These are phyloP conservation scores for Myathropa florea DNA, from an alignment of 2,888 invertebrate genomes.

Conservation along the genomic window DNA sequence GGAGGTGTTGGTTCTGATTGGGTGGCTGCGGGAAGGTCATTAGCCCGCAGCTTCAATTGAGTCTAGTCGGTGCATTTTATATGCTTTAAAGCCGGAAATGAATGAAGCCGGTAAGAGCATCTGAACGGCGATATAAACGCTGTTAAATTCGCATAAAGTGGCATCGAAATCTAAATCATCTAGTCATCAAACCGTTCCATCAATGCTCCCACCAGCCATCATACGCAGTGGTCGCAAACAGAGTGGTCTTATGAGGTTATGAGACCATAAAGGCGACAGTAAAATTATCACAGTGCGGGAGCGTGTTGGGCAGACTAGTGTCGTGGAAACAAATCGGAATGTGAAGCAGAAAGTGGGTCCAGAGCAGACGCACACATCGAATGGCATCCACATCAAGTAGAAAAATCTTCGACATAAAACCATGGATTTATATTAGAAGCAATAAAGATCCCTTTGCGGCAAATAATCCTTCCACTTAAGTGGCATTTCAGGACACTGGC, in stretches of 20 bases:
- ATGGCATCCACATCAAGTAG: slow-evolving; percentile 22
- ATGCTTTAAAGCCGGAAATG: neutral
- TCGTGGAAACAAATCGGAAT: slow-evolving; percentile 28
- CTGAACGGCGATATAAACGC: neutral
- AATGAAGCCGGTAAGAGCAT: neutral
- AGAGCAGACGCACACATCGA: neutral
- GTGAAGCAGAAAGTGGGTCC: neutral
- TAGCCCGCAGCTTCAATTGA: too few species aligned
- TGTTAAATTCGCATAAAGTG: neutral
- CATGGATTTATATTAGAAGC: slow-evolving; percentile 61
- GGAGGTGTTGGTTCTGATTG: too few species aligned
- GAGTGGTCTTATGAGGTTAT: neutral
- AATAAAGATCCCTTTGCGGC: slow-evolving; percentile 50
- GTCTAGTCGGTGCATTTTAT: neutral
- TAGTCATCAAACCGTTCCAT: slow-evolving; percentile 25
- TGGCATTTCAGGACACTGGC: slow-evolving; percentile 56
- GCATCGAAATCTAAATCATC: slow-evolving; percentile 39
- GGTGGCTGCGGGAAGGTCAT: neutral
- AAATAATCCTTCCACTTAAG: slow-evolving; percentile 68
- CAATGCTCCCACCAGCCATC: neutral
- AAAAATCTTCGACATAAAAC: slow-evolving; percentile 53
- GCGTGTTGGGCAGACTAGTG: neutral
- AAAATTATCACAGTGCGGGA: slow-evolving; percentile 33
- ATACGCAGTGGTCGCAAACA: neutral
- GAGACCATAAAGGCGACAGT: slow-evolving; percentile 5